Base-by-base conservation (phyloP, 1,140 invertebrate species). In the Macrosteles quadrilineatus region DNA sequence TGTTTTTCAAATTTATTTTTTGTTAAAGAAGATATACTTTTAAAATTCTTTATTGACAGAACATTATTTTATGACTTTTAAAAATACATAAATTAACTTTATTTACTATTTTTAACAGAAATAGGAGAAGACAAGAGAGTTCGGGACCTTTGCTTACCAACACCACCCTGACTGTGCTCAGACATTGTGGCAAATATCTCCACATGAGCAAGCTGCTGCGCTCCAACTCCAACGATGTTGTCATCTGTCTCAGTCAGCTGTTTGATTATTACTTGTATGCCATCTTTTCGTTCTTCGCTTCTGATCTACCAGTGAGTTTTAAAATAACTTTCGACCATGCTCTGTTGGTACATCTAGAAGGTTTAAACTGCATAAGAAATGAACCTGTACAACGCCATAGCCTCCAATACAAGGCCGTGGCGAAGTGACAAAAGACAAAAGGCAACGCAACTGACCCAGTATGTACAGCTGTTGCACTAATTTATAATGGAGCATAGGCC, bases 211-310 rank as follows among this genome's bases (percentile, higher is more conserved):
- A 89, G 76, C 85, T 97, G 62, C 83, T 99, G 25, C 90, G 93
- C 68, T 93, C 95, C 23, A 97, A 98, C 68, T 91, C 96, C 0
- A 89, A 93, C 75, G 93, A 97, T 81, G 95, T 98, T 4, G 88
- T 98, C 14, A 85, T 88, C 72, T 90, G 91, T 71, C 95, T 98
- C 86, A 91, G 92, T 74, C 94, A 99, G 76, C 84, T 99, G 57
- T 97, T 97, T 80, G 96, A 99, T 76, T 96, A 95, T 78, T 99
- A 98, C 80, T 88, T 97, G 53, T 96, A 93, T 79, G 87, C 93
- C 0, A 93, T 98, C 0, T 92, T 95, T 80, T 83, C 87, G n/a
- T 95, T 97, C 75, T 98, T 98, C 80, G 90, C 91, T 17, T 84
- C 85, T 19, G 90, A 94, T 81, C 81, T 88, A 63, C 62, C 74